Percentiles rank a stretch among this genome's conserved stretches.
These are phyloP conservation scores for Alcis repandata DNA, from an alignment of 2,888 invertebrate species.

Conservation along the genomic window DNA sequence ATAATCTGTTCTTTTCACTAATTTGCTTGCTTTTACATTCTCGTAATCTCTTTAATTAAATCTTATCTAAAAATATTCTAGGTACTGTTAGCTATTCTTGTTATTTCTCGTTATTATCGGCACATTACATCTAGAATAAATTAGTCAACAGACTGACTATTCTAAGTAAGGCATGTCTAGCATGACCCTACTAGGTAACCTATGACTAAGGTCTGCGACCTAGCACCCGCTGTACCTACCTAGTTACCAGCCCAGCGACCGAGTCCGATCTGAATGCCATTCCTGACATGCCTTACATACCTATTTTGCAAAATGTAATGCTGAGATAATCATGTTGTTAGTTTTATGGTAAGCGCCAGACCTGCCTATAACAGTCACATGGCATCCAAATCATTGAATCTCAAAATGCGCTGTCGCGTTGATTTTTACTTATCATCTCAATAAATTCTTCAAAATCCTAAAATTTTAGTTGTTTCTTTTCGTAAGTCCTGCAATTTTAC, in stretches of 20 bases:
- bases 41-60: neutral
- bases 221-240: constrained; percentile 12
- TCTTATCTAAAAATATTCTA: neutral
- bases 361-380: too few relatives aligned
- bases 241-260: neutral
- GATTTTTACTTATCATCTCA: neutral
- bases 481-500: neutral
- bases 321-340: neutral
- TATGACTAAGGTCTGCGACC: constrained; percentile 43
- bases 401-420: neutral
- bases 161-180: constrained; percentile 26
- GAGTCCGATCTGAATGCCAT: constrained; percentile 5
- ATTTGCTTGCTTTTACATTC: too few relatives aligned
- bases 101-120: neutral
- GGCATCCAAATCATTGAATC: neutral
- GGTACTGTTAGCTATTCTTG: neutral
- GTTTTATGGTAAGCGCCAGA: neutral
- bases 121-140: neutral
- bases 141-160: constrained; percentile 1
- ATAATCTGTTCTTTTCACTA: too few relatives aligned
- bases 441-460: too few relatives aligned
- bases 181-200: constrained; percentile 33
- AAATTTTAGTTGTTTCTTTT: neutral
- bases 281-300: too few relatives aligned
- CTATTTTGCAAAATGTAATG: too few relatives aligned